Evolutionary conservation across 2,888 invertebrate genomes (phyloP), one percentile per base, ranked within the genome.

Genomic region (Neoaliturus tenellus): DNA sequence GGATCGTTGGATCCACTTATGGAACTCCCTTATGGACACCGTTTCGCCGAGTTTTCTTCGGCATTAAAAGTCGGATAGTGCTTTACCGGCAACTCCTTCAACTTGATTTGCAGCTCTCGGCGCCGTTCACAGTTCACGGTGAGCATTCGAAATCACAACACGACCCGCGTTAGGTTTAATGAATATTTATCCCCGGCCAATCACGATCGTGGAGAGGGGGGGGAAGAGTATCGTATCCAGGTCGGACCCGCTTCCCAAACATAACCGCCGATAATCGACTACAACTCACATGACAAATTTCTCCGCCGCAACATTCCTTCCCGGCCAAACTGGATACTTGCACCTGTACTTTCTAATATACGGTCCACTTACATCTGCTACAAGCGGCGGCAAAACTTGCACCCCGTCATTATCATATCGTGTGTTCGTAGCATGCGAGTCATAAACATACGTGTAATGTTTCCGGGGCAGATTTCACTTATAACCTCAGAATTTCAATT

Each of bases 181-280:
- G 69, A 69, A 69, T 69, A 69, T 69, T 69, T 69, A 69, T 69
- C 33, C 39, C 39, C 39, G 23, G 6, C n/a, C 67, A 67, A 67
- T 67, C 67, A 67, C 67, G 67, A 67, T 17, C 55, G 12, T 3
- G 17, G n/a, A n/a, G n/a, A n/a, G n/a, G n/a, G n/a, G 39, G 14
- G 17, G 44, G 44, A 44, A 44, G 17, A 44, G 44, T 44, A 12
- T 17, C 10, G 51, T 69, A 69, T 69, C 69, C 39, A 69, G 69
- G 35, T 35, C 69, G 69, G 35, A 5, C 67, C 35, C 69, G 17
- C 39, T 69, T 35, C 69, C 69, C n/a, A 69, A 69, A 69, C 69
- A 69, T 62, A 10, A 62, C 25, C 20, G 39, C 35, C 39, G 69
- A 39, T 69, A 69, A 69, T 69, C 39, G 69, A 31, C 69, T 69